Conservation (phyloP, 30 jellyfish, hydroid and myxozoan species). For the Cassiopea andromeda region DNA sequence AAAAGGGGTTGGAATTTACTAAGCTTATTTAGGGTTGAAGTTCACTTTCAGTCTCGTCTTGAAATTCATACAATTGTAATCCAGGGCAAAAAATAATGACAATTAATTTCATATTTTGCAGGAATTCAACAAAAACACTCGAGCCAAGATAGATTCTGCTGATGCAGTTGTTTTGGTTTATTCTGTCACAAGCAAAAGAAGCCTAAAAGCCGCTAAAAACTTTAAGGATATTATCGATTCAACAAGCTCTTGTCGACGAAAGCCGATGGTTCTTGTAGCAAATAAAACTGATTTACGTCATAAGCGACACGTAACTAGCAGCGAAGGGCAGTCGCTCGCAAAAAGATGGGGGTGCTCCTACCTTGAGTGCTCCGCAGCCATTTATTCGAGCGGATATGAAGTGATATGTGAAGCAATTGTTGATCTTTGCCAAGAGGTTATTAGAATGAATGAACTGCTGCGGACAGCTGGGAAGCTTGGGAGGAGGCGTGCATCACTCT, state of each 20-base stretch:
- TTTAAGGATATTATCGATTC: conserved; percentile 42
- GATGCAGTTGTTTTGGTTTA: conserved; percentile 78
- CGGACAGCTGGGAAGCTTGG: conserved; percentile 53
- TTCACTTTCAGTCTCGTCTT: too few relatives aligned
- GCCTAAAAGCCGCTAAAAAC: conserved; percentile 38
- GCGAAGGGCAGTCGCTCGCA: conserved; percentile 75
- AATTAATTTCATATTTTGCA: too few relatives aligned
- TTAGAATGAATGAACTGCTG: conserved; percentile 18
- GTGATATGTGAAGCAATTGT: conserved; percentile 74
- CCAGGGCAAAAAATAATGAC: too few relatives aligned
- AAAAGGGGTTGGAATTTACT: too few relatives aligned
- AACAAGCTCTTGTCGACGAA: conserved; percentile 35
- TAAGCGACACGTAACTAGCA: conserved; percentile 46
- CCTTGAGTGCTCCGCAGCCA: conserved; percentile 89
- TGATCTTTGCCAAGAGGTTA: conserved; percentile 70
- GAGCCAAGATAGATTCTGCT: conserved; percentile 73
- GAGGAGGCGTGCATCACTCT: conserved; percentile 76
- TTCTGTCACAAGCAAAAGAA: conserved; percentile 73
- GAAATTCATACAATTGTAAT: too few relatives aligned
- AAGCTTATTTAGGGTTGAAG: too few relatives aligned
- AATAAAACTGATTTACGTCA: conserved; percentile 74
- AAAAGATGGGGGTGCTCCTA: conserved; percentile 59
- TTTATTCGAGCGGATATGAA: conserved; percentile 61
- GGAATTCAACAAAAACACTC: conserved; percentile 51
- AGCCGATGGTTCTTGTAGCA: conserved; percentile 72